Percentiles rank a stretch among this genome's conserved stretches.
Conservation (phyloP, 2,113 vertebrate species). For the Oncorhynchus masou region DNA sequence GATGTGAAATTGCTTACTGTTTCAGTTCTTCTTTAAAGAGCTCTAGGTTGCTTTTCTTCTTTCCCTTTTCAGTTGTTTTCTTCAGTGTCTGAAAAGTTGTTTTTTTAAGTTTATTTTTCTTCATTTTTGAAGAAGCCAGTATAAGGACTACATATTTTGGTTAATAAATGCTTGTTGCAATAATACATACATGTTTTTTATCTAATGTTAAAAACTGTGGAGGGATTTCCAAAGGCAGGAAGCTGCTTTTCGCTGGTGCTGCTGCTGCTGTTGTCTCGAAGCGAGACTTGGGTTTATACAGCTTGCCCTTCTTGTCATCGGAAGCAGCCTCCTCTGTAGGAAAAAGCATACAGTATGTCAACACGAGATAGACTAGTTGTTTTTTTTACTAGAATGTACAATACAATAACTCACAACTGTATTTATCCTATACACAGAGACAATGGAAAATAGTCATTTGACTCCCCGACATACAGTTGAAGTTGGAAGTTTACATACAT, state of each 20-base stretch:
- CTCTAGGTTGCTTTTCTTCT: constrained; percentile 99
- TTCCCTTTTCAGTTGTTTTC: constrained; percentile 91
- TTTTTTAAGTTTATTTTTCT: no score
- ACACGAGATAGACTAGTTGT: not conserved
- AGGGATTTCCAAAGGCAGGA: constrained; percentile 87
- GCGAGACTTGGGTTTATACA: constrained; percentile 95
- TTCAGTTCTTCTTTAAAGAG: constrained; percentile 99
- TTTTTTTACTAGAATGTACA: not conserved
- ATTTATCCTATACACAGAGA: no score
- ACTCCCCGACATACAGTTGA: no score
- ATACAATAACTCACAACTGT: no score
- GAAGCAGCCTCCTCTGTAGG: constrained; percentile 85
- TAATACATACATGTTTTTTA: constrained; percentile 87
- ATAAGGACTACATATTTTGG: not conserved
- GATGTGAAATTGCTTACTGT: constrained; percentile 80
- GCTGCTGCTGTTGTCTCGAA: constrained; percentile 69
- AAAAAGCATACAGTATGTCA: constrained; percentile 12
- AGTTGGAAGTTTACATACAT: no score
- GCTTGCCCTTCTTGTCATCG: constrained; percentile 94
- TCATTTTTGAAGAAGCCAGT: no score
- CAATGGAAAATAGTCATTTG: no score
- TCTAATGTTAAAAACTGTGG: constrained; percentile 88
- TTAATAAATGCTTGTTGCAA: not conserved
- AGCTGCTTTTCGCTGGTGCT: constrained; percentile 70
- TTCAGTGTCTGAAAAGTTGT: constrained; percentile 79